phyloP scores from a whole-genome alignment of 2,113 vertebrate genomes.

The Ageneiosus marmoratus region DNA sequence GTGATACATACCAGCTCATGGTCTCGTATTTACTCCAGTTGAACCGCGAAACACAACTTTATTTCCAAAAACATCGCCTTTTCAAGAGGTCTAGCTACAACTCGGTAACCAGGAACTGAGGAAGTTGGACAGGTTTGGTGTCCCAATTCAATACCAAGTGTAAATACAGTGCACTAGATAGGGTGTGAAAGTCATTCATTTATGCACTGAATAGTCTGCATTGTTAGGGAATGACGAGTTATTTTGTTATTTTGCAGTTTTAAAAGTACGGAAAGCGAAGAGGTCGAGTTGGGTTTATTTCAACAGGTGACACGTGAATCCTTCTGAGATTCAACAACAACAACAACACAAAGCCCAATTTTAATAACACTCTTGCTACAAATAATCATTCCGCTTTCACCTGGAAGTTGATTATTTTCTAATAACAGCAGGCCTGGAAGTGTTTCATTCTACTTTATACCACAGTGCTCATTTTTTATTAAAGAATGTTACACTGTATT shows the following conservation, averaged over 20 bases:
- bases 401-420: too few relatives aligned
- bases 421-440: too few relatives aligned
- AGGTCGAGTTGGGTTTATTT: not conserved
- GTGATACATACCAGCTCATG: slow-evolving; percentile 78
- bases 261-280: slow-evolving; percentile 6
- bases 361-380: too few relatives aligned
- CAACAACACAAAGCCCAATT: not conserved
- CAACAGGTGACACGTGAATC: not conserved
- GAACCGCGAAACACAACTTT: slow-evolving; percentile 54
- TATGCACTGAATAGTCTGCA: not conserved
- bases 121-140: slow-evolving; percentile 20
- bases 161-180: slow-evolving; percentile 44
- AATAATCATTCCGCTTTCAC: too few relatives aligned
- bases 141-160: slow-evolving; percentile 42
- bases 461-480: too few relatives aligned
- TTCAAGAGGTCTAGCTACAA: slow-evolving; percentile 35
- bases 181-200: slow-evolving; percentile 54
- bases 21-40: slow-evolving; percentile 63
- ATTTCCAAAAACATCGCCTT: slow-evolving; percentile 61
- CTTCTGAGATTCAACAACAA: not conserved
- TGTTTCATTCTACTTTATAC: too few relatives aligned
- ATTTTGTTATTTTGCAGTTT: not conserved
- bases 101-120: slow-evolving; percentile 55
- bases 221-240: not conserved
- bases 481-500: too few relatives aligned